Percentiles rank a stretch among this genome's conserved stretches.
Evolutionary conservation across 2,797 vertebrate genomes (phyloP).

Genomic region (Anguilla obscura): DNA sequence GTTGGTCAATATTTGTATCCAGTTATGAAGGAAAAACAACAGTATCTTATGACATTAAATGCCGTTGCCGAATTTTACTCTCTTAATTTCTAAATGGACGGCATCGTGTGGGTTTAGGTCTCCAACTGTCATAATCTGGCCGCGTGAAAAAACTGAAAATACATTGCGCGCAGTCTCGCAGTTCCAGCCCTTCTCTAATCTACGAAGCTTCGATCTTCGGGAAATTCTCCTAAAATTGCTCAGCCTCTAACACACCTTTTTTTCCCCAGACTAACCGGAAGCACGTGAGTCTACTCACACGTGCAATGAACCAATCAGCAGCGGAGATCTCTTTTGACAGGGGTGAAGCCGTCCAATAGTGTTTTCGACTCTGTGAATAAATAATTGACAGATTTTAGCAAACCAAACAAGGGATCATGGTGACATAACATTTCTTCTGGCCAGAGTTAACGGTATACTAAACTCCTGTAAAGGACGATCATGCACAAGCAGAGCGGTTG

Average conservation of each 20-base stretch:
- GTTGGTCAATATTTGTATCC: conserved; percentile 71
- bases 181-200: conserved; percentile 66
- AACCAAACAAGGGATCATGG: conserved; percentile 38
- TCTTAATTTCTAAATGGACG: conserved; percentile 61
- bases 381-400: conserved; percentile 60
- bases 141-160: conserved; percentile 64
- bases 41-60: conserved; percentile 30
- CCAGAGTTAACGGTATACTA: conserved; percentile 13
- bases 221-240: conserved; percentile 86
- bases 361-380: conserved; percentile 62
- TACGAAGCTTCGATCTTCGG: conserved; percentile 79
- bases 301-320: conserved; percentile 80
- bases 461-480: conserved; percentile 71
- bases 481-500: conserved; percentile 69
- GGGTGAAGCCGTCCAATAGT: conserved; percentile 75
- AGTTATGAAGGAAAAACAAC: conserved; percentile 57
- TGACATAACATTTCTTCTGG: background rate
- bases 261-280: conserved; percentile 78
- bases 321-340: conserved; percentile 67
- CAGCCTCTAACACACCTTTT: conserved; percentile 70
- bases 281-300: conserved; percentile 85
- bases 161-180: conserved; percentile 53
- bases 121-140: conserved; percentile 70
- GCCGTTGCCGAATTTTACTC: conserved; percentile 29
- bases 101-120: conserved; percentile 64